These are phyloP conservation scores for Protobothrops flavoviridis DNA, from an alignment of 2,113 vertebrate genomes.

Conservation along the genomic window DNA sequence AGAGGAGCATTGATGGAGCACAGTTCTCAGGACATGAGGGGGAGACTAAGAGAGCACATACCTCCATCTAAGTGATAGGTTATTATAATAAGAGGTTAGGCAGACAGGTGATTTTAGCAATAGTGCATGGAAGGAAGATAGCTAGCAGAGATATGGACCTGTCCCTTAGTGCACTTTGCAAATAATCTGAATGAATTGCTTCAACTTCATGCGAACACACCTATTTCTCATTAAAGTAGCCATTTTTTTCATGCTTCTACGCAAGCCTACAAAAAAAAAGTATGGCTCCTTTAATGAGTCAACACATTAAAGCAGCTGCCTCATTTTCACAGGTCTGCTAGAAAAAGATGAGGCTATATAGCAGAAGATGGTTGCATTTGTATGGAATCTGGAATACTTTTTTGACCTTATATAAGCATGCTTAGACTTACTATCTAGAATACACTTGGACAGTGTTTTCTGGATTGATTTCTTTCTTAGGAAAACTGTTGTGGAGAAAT, in stretches of 20 bases:
- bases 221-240: neutral
- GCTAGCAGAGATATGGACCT: neutral
- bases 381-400: neutral
- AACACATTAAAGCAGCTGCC: neutral
- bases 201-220: neutral
- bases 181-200: neutral
- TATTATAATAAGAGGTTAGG: neutral
- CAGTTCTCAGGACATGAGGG: neutral
- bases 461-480: neutral
- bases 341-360: neutral
- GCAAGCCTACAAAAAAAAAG: neutral
- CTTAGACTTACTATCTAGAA: neutral
- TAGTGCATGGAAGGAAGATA: neutral
- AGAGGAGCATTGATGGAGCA: neutral
- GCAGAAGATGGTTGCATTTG: neutral
- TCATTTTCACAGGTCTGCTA: neutral
- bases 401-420: neutral
- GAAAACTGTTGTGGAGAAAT: neutral
- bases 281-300: neutral
- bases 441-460: neutral
- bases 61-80: neutral
- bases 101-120: neutral
- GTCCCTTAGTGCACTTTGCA: neutral
- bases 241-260: neutral
- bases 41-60: neutral